A percentile compares a stretch with the other conserved stretches of the same genome.
phyloP scores from a whole-genome alignment of 2,113 vertebrate species.

The Otis tarda region DNA sequence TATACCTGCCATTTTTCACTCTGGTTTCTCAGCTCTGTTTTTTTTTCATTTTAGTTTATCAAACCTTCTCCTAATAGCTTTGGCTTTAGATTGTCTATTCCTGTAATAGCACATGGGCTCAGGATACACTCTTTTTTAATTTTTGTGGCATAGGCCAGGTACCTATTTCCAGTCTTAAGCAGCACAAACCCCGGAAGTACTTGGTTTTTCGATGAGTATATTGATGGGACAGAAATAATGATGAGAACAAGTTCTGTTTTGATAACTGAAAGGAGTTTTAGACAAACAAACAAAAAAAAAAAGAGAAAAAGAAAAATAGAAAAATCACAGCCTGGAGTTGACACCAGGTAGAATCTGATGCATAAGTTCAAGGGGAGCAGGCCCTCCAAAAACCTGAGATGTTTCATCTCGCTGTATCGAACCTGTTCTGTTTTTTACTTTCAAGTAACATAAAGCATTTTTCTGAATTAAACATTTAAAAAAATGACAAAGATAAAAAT shows the following conservation, averaged over 20 bases:
- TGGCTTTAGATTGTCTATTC: not conserved
- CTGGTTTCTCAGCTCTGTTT: not conserved
- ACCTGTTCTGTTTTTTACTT: not conserved
- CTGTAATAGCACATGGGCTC: not conserved
- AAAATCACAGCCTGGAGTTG: not conserved
- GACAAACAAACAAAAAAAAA: not conserved
- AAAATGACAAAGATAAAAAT: not conserved
- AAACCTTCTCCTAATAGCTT: not conserved
- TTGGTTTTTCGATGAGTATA: not conserved
- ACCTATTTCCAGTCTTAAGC: not conserved
- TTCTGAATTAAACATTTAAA: not conserved
- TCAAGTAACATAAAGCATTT: not conserved
- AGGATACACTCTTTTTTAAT: not conserved
- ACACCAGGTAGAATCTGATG: not conserved
- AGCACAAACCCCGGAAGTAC: not conserved
- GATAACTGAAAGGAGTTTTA: not conserved
- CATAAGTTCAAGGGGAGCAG: not conserved
- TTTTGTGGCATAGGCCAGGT: not conserved
- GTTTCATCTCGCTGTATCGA: not conserved
- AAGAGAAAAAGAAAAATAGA: not conserved
- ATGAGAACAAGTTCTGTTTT: not conserved
- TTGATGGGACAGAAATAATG: not conserved
- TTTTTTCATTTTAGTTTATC: not conserved
- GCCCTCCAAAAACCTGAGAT: not conserved
- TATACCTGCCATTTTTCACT: not conserved